These are phyloP conservation scores for Philonicus albiceps DNA, from an alignment of 2,888 invertebrate genomes.

Conservation along the genomic window DNA sequence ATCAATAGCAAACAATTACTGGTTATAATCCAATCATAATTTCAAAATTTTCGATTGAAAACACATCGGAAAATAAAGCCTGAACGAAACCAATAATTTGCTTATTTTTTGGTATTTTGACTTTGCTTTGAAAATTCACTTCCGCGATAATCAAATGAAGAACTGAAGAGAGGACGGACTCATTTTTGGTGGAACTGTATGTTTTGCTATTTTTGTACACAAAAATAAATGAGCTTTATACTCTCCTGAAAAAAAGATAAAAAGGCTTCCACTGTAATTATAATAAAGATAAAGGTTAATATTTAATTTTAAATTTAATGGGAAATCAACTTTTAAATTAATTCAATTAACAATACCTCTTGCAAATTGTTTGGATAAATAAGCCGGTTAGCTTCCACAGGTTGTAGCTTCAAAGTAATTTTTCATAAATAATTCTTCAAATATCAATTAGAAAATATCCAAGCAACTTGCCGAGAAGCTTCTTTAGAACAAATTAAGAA, in stretches of 20 bases:
- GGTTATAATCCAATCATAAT: neutral
- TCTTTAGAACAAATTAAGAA: conserved; percentile 6
- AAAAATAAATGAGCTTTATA: conserved; percentile 50
- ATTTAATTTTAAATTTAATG: conserved; percentile 45
- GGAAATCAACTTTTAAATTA: conserved; percentile 10
- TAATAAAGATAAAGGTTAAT: conserved; percentile 46
- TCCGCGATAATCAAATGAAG: conserved; percentile 33
- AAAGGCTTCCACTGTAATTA: conserved; percentile 40
- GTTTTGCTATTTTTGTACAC: conserved; percentile 49
- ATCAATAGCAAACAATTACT: neutral
- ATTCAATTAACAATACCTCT: neutral
- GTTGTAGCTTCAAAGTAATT: neutral
- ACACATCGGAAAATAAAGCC: neutral
- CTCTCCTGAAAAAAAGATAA: conserved; percentile 52
- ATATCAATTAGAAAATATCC: neutral
- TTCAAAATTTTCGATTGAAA: neutral
- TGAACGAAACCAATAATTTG: neutral
- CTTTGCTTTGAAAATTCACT: conserved; percentile 1
- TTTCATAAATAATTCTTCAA: neutral
- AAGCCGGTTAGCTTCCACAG: neutral
- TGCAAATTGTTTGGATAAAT: neutral
- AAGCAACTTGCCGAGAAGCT: neutral
- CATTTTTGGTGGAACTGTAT: conserved; percentile 43
- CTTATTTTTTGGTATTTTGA: neutral
- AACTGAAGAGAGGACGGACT: conserved; percentile 41